Evolutionary conservation across 2,113 vertebrate genomes (phyloP).

Genomic region (Paramisgurnus dabryanus): DNA sequence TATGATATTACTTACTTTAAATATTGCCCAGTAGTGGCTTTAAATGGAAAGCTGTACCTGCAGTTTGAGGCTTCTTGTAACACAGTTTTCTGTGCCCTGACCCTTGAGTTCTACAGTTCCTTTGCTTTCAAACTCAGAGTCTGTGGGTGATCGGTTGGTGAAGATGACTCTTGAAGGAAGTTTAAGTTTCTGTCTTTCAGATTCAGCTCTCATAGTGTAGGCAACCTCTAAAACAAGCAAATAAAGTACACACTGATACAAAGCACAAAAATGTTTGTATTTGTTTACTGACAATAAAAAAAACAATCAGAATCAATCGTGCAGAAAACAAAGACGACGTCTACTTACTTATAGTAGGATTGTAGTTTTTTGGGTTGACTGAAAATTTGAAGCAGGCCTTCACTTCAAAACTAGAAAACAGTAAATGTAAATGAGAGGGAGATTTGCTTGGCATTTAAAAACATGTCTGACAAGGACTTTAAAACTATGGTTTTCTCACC

Average conservation of each 20-base stretch:
- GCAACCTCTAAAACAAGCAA: constrained; percentile 69
- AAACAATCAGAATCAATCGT: neutral
- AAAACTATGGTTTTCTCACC: constrained; percentile 70
- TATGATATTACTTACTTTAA: neutral
- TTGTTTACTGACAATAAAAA: neutral
- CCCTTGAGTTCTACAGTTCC: constrained; percentile 69
- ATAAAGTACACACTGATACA: neutral
- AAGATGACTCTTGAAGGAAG: constrained; percentile 79
- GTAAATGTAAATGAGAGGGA: neutral
- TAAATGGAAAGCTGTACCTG: constrained; percentile 72
- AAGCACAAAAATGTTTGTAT: neutral
- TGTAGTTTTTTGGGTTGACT: constrained; percentile 77
- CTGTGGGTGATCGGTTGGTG: constrained; percentile 18
- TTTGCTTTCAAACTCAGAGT: constrained; percentile 61
- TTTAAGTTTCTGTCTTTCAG: constrained; percentile 69
- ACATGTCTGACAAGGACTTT: neutral
- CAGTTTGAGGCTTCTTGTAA: constrained; percentile 70
- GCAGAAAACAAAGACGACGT: neutral
- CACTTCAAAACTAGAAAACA: constrained; percentile 80
- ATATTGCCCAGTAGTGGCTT: neutral
- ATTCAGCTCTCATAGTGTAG: constrained; percentile 81
- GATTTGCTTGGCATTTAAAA: neutral
- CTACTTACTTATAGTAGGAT: constrained; percentile 84
- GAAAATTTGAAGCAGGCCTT: constrained; percentile 86
- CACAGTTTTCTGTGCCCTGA: constrained; percentile 75